Conservation (phyloP, 1,140 invertebrate genomes). For the Periplaneta americana region DNA sequence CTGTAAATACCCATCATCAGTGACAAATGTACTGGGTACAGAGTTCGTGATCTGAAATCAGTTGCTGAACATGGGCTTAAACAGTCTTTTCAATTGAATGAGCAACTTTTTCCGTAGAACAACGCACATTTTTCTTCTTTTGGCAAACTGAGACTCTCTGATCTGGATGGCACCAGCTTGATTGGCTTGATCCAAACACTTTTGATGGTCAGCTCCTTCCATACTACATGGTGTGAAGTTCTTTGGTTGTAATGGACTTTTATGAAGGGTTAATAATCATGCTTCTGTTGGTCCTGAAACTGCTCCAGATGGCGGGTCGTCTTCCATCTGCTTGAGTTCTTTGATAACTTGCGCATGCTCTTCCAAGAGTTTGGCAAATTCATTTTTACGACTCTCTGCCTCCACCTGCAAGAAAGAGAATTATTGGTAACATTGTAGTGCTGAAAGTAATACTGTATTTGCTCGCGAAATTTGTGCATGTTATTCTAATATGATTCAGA, state of each 20-base stretch:
- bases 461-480: too few species aligned
- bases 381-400: constrained; percentile 40
- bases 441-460: too few species aligned
- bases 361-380: constrained; percentile 42
- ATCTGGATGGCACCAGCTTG: not conserved
- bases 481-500: not conserved
- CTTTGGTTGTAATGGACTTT: not conserved
- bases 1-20: not conserved
- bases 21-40: not conserved
- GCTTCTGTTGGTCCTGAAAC: not conserved
- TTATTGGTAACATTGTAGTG: not conserved
- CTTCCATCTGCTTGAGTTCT: constrained; percentile 39
- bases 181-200: not conserved
- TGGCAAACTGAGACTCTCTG: not conserved
- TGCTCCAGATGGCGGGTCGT: constrained; percentile 26
- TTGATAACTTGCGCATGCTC: constrained; percentile 43
- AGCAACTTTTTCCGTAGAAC: not conserved
- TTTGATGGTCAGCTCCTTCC: not conserved
- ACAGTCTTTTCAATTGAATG: not conserved
- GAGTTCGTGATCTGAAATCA: not conserved
- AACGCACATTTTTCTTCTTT: not conserved
- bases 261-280: not conserved
- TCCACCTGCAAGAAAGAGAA: constrained; percentile 35
- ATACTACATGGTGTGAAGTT: not conserved
- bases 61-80: not conserved